A percentile compares a stretch with the other conserved stretches of the same genome.
These are phyloP conservation scores for Mesembrinibis cayennensis DNA, from an alignment of 2,113 vertebrate species.

Conservation along the genomic window DNA sequence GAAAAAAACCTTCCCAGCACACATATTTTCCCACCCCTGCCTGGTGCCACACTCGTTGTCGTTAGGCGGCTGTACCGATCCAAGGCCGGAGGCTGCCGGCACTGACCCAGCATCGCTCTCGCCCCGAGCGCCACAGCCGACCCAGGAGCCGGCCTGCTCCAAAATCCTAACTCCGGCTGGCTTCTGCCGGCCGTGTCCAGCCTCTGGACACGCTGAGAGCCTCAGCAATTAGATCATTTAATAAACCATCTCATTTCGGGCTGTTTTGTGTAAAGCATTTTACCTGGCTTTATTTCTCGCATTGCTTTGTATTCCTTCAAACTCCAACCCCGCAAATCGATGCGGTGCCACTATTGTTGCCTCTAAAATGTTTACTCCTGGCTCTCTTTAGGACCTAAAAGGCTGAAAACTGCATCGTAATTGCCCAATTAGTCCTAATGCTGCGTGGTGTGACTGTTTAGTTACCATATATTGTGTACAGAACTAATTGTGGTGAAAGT, in stretches of 20 bases:
- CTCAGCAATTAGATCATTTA: slow-evolving; percentile 49
- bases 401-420: slow-evolving; percentile 95
- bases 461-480: slow-evolving; percentile 87
- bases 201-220: background rate
- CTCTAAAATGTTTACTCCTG: slow-evolving; percentile 84
- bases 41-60: background rate
- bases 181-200: background rate
- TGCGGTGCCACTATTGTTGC: slow-evolving; percentile 75
- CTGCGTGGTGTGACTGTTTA: slow-evolving; percentile 86
- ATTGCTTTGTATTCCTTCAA: slow-evolving; percentile 71
- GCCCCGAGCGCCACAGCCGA: rapidly evolving
- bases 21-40: background rate
- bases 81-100: rapidly evolving
- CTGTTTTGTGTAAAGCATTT: slow-evolving; percentile 30
- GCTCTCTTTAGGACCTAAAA: slow-evolving; percentile 91
- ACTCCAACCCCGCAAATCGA: slow-evolving; percentile 62
- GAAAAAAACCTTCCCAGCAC: background rate
- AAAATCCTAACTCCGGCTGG: background rate
- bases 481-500: slow-evolving; percentile 99
- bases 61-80: background rate
- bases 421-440: slow-evolving; percentile 99
- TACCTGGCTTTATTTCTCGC: slow-evolving; percentile 33
- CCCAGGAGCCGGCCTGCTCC: rapidly evolving
- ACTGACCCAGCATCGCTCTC: rapidly evolving
- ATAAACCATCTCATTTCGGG: background rate